phyloP scores from a whole-genome alignment of 53 echinoderm and acorn worm species.

The Pentamera pediparva region DNA sequence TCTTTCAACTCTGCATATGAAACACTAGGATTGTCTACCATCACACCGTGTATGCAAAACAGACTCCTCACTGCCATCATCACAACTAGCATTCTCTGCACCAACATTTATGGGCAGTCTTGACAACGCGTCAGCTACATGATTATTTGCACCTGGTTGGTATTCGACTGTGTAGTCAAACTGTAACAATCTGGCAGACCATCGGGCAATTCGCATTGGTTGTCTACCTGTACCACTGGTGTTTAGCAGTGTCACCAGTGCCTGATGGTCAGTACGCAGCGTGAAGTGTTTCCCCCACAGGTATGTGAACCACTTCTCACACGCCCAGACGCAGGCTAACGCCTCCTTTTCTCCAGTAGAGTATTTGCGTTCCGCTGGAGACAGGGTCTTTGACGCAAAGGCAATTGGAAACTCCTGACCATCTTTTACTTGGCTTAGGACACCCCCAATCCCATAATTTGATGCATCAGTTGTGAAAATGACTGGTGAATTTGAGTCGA shows the following conservation, averaged over 20 bases:
- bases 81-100: background rate
- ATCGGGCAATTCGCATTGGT: constrained; percentile 40
- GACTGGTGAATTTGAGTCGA: constrained; percentile 27
- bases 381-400: constrained; percentile 48
- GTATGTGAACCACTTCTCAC: constrained; percentile 46
- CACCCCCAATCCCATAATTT: constrained; percentile 50
- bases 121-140: constrained; percentile 31
- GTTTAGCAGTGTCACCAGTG: constrained; percentile 37
- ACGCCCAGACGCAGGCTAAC: constrained; percentile 44
- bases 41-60: background rate
- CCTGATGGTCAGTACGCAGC: constrained; percentile 45
- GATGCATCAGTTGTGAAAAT: constrained; percentile 47
- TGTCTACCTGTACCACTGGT: constrained; percentile 38
- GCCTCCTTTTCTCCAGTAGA: constrained; percentile 39
- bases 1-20: background rate
- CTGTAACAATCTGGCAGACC: constrained; percentile 35
- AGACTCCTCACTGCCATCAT: constrained; percentile 22
- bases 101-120: constrained; percentile 10
- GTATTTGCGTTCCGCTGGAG: constrained; percentile 2
- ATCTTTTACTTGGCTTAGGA: constrained; percentile 46
- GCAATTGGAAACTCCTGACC: constrained; percentile 41
- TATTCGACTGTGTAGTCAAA: constrained; percentile 39
- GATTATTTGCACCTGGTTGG: constrained; percentile 21
- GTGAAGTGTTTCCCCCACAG: constrained; percentile 47
- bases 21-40: background rate